Percentiles rank a stretch among this genome's conserved stretches.
Conservation (phyloP, 2,888 invertebrate species). For the Nemotelus pantherinus region DNA sequence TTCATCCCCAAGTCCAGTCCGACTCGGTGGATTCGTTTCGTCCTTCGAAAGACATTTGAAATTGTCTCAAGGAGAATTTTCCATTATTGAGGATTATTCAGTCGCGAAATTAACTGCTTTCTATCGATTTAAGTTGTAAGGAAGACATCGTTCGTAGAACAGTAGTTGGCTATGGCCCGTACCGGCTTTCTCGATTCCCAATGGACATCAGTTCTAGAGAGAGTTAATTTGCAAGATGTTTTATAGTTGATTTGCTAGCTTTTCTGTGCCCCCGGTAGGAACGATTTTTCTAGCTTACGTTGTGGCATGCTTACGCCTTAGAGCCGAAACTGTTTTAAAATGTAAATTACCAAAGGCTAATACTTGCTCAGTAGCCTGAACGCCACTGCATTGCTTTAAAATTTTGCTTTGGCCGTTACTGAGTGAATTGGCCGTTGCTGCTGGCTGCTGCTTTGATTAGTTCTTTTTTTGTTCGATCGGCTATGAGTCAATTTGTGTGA, state of each 20-base stretch:
- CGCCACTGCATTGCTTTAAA: too few relatives aligned
- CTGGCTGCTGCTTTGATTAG: too few relatives aligned
- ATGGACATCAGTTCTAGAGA: neutral
- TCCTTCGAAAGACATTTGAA: conserved; percentile 9
- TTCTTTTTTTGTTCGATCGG: too few relatives aligned
- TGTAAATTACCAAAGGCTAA: conserved; percentile 33
- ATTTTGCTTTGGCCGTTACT: too few relatives aligned
- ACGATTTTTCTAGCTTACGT: too few relatives aligned
- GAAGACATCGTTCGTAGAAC: neutral
- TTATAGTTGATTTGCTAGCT: conserved; percentile 30
- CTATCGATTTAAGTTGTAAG: conserved; percentile 43
- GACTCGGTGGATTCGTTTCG: neutral
- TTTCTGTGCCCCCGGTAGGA: neutral
- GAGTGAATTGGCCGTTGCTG: too few relatives aligned
- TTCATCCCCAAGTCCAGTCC: neutral
- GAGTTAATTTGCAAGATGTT: conserved; percentile 20
- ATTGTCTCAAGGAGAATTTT: neutral
- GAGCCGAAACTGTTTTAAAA: conserved; percentile 12
- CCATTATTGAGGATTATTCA: conserved; percentile 43
- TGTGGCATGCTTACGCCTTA: too few relatives aligned
- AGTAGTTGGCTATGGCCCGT: too few relatives aligned
- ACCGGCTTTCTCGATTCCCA: too few relatives aligned
- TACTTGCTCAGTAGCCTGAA: neutral
- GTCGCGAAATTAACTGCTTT: conserved; percentile 43
- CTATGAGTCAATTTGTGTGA: conserved; percentile 39